Evolutionary conservation across 2,113 vertebrate genomes (phyloP).

Genomic region (Neotoma lepida): DNA sequence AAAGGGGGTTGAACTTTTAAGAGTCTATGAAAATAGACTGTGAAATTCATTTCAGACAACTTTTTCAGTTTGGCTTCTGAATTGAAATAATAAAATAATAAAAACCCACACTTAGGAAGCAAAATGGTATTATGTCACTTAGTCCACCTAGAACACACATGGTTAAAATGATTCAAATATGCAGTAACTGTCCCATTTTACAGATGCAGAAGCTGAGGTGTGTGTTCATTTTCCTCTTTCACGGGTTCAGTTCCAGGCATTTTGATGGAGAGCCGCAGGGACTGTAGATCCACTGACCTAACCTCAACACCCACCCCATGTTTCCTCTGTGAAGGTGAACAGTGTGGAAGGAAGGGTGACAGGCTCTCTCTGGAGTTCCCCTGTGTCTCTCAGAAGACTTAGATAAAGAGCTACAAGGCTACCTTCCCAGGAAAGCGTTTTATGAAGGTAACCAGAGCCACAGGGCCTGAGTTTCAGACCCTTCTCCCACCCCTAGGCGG

Average conservation of each 20-base stretch:
- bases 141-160: neutral
- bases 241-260: neutral
- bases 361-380: neutral
- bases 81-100: slow-evolving; percentile 3
- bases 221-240: neutral
- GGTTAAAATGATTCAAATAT: neutral
- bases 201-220: neutral
- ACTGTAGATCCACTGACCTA: accelerated
- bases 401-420: neutral
- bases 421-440: neutral
- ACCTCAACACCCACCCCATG: neutral
- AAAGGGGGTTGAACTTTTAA: neutral
- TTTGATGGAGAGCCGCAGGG: neutral
- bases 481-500: neutral
- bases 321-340: neutral
- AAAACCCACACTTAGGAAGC: neutral
- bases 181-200: neutral
- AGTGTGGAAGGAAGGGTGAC: neutral
- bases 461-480: neutral
- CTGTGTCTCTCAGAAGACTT: neutral
- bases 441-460: neutral
- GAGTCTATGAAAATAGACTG: neutral
- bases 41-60: neutral
- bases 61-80: slow-evolving; percentile 2
- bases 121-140: neutral